Evolutionary conservation across 2,888 invertebrate species (phyloP).

Genomic region (Operophtera brumata): DNA sequence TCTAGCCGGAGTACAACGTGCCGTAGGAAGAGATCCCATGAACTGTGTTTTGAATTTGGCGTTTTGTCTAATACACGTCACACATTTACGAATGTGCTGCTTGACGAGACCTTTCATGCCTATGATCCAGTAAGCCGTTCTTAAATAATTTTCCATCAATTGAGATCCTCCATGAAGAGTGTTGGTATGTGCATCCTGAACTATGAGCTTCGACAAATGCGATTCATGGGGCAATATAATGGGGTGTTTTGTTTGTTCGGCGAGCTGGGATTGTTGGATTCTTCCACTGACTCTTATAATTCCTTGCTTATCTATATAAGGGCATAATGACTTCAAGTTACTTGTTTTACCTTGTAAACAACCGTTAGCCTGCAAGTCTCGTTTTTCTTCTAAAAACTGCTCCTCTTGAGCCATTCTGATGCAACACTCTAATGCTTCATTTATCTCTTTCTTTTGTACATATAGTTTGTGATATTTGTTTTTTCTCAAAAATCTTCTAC

Average conservation of each 20-base stretch:
- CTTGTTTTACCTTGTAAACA: background rate
- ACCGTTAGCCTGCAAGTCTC: background rate
- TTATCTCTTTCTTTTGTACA: background rate
- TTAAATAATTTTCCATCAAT: background rate
- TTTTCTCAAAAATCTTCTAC: background rate
- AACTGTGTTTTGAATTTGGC: no score
- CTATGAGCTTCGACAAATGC: background rate
- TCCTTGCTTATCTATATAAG: background rate
- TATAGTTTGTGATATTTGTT: background rate
- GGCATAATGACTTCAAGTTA: background rate
- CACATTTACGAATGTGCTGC: no score
- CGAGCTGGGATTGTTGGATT: background rate
- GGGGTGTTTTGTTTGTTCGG: no score
- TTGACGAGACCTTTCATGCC: background rate
- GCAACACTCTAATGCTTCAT: background rate
- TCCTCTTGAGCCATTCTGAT: background rate
- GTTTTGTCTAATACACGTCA: no score
- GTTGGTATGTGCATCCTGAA: background rate
- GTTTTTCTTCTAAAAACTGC: background rate
- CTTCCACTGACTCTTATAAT: background rate
- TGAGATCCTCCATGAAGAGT: background rate
- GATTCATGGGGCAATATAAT: background rate
- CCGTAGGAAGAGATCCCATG: no score
- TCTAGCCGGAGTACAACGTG: no score
- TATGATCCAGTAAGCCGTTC: background rate